A percentile compares a stretch with the other conserved stretches of the same genome.
Conservation (phyloP, 2,888 invertebrate genomes). For the Lomographa bimaculata region DNA sequence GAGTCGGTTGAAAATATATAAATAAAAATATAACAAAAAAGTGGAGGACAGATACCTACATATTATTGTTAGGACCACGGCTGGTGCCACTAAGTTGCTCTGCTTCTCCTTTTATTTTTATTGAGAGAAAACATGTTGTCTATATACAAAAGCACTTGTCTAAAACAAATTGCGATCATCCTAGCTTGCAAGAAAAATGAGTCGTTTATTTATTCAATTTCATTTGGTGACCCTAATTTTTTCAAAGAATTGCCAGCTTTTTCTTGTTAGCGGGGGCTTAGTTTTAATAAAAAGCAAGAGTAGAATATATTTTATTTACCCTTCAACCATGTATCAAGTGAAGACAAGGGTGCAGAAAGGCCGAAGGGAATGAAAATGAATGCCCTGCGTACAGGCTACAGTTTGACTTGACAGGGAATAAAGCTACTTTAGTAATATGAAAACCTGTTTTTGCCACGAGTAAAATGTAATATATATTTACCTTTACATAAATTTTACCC, state of each 20-base stretch:
- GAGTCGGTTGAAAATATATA: no score
- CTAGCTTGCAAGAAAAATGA: neutral
- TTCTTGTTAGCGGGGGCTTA: constrained; percentile 35
- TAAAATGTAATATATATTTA: no score
- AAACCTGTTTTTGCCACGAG: no score
- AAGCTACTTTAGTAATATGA: neutral
- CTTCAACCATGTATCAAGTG: constrained; percentile 73
- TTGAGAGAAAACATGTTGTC: no score
- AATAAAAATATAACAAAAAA: no score
- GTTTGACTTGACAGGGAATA: constrained; percentile 40
- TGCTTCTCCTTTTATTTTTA: no score
- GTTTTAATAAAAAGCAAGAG: constrained; percentile 64
- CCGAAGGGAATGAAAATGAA: constrained; percentile 70
- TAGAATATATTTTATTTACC: constrained; percentile 71
- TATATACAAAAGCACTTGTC: no score
- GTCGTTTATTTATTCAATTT: constrained; percentile 4
- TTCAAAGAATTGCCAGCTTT: constrained; percentile 18
- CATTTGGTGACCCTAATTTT: constrained; percentile 19
- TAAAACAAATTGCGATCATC: neutral
- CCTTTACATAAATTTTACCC: no score
- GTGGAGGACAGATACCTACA: no score
- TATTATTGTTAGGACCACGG: no score
- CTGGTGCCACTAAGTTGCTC: no score
- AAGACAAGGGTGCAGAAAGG: constrained; percentile 75
- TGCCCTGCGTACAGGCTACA: constrained; percentile 68